Evolutionary conservation across 2,113 vertebrate genomes (phyloP).

Genomic region (Dipodomys merriami): DNA sequence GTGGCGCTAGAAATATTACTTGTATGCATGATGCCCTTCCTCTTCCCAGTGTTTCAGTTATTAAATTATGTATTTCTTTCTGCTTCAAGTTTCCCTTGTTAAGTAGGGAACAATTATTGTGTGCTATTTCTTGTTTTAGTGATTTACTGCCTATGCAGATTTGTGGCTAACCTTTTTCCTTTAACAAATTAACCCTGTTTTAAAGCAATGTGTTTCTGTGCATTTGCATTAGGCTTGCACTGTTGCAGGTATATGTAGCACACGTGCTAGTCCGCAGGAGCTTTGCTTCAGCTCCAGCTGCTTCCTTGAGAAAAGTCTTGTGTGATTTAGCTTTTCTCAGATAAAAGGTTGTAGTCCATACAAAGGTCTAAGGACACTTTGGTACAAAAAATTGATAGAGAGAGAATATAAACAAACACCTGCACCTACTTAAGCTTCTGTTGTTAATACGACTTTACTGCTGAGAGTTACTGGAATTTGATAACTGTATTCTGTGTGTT

Average conservation of each 20-base stretch:
- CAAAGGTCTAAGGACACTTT: too few species aligned
- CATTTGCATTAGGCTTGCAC: background rate
- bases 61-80: background rate
- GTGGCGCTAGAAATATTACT: background rate
- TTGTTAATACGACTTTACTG: background rate
- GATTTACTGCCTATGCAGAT: background rate
- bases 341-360: too few species aligned
- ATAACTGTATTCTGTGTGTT: background rate
- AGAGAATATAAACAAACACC: background rate
- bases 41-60: background rate
- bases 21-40: background rate
- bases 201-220: background rate
- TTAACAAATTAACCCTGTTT: background rate
- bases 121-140: slow-evolving; percentile 19
- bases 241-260: background rate
- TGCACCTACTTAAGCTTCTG: background rate
- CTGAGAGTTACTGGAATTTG: background rate
- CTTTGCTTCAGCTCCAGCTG: background rate
- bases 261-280: background rate
- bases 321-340: background rate
- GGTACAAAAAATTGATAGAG: too few species aligned
- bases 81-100: background rate
- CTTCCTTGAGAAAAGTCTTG: slow-evolving; percentile 7
- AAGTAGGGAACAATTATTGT: background rate
- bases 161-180: background rate